These are phyloP conservation scores for Acleris sparsana DNA, from an alignment of 2,888 invertebrate species.

Conservation along the genomic window DNA sequence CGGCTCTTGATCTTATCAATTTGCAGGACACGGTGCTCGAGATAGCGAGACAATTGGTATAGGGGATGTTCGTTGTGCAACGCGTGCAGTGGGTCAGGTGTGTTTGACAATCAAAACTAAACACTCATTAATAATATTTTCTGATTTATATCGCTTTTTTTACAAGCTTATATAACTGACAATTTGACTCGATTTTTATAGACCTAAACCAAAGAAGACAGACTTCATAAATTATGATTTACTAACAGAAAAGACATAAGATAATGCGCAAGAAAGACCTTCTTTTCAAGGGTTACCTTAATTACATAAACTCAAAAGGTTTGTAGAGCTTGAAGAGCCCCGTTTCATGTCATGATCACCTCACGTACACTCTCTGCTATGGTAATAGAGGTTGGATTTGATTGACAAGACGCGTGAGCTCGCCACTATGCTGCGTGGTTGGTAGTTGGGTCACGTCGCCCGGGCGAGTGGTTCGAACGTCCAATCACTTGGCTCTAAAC, in stretches of 20 bases:
- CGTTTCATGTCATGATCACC: conserved; percentile 3
- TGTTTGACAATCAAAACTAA: too few relatives aligned
- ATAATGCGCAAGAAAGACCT: neutral
- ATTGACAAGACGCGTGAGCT: conserved; percentile 9
- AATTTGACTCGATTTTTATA: too few relatives aligned
- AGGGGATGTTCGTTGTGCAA: conserved; percentile 30
- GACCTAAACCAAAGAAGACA: too few relatives aligned
- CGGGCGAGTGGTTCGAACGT: conserved; percentile 61
- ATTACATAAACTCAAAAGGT: conserved; percentile 10
- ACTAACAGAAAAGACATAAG: too few relatives aligned
- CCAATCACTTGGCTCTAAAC: conserved; percentile 76
- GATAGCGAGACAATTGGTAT: conserved; percentile 51
- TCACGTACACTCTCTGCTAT: neutral
- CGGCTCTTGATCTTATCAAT: conserved; percentile 63
- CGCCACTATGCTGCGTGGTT: conserved; percentile 32
- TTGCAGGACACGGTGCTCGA: conserved; percentile 57
- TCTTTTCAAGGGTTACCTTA: conserved; percentile 1
- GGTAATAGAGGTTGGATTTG: conserved; percentile 15
- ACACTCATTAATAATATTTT: too few relatives aligned
- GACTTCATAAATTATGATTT: too few relatives aligned
- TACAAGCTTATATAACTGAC: too few relatives aligned
- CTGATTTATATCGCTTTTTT: too few relatives aligned
- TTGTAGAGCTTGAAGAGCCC: conserved; percentile 16
- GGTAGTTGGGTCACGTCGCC: conserved; percentile 62
- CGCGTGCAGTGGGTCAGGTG: conserved; percentile 18